A percentile compares a stretch with the other conserved stretches of the same genome.
These are phyloP conservation scores for Drosophila dunni DNA, from an alignment of 1,140 invertebrate species.

Conservation along the genomic window DNA sequence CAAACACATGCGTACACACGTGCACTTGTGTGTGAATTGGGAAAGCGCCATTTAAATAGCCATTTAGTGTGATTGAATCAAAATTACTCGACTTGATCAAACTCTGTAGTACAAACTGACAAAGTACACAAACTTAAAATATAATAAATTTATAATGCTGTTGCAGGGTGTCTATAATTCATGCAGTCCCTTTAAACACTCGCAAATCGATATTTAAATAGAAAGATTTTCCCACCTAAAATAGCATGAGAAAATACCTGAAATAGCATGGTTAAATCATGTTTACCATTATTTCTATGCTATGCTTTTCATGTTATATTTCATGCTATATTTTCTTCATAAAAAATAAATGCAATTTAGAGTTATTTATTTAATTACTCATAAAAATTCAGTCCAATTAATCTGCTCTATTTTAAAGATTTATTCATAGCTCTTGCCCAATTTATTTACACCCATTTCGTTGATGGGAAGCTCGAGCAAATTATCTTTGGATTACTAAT, in stretches of 20 bases:
- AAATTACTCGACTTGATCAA: background rate
- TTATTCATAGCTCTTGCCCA: background rate
- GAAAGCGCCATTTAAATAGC: conserved; percentile 37
- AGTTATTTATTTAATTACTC: too few species aligned
- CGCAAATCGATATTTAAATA: too few species aligned
- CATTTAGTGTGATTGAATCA: background rate
- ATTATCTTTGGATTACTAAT: conserved; percentile 6
- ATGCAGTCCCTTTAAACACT: too few species aligned
- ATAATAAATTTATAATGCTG: background rate
- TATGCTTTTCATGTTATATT: too few species aligned
- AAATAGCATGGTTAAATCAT: too few species aligned
- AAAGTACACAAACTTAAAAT: background rate
- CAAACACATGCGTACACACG: background rate
- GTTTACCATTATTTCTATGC: too few species aligned
- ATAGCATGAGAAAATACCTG: too few species aligned
- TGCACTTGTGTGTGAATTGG: conserved; percentile 37
- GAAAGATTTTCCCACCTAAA: too few species aligned
- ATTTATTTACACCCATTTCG: conserved; percentile 7
- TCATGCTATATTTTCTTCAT: too few species aligned
- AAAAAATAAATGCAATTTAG: too few species aligned
- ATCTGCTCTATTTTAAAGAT: background rate
- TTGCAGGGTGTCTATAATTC: background rate
- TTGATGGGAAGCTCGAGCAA: background rate
- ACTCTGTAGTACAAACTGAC: background rate
- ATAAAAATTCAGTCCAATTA: too few species aligned